phyloP scores from a whole-genome alignment of 1,140 invertebrate genomes.

The Penaeus indicus region DNA sequence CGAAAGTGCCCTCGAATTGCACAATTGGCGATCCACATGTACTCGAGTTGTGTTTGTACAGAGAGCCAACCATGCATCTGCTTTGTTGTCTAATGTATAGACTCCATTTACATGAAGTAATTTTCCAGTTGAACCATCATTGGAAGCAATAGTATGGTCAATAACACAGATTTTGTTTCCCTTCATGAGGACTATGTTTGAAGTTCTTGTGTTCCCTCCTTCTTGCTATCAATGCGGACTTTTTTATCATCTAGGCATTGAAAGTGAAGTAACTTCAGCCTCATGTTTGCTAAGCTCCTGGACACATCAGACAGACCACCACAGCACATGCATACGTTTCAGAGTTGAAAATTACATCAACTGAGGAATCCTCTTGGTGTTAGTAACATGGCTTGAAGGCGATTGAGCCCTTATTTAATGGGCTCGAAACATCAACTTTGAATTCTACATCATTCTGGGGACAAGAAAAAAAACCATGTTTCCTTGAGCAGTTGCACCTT shows the following conservation, averaged over 20 bases:
- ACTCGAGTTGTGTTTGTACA: conserved; percentile 9
- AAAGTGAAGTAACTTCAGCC: conserved; percentile 40
- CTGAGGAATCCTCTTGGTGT: conserved; percentile 5
- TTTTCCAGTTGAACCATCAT: conserved; percentile 52
- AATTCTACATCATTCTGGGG: conserved; percentile 33
- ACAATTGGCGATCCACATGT: not conserved
- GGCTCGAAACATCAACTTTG: conserved; percentile 33
- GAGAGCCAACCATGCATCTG: conserved; percentile 8
- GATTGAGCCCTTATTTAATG: conserved; percentile 32
- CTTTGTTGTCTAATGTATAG: conserved; percentile 22
- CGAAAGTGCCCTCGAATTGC: not conserved
- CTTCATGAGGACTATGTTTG: conserved; percentile 3
- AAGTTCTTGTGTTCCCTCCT: conserved; percentile 23
- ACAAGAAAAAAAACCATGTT: conserved; percentile 38
- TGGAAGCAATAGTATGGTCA: conserved; percentile 18
- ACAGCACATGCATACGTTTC: conserved; percentile 36
- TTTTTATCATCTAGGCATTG: conserved; percentile 45
- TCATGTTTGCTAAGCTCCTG: conserved; percentile 2
- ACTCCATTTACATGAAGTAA: conserved; percentile 24
- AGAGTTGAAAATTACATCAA: conserved; percentile 25
- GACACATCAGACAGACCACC: conserved; percentile 17
- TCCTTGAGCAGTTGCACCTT: conserved; percentile 52
- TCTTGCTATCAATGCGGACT: conserved; percentile 40
- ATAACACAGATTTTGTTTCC: conserved; percentile 17
- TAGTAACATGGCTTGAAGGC: conserved; percentile 27